phyloP scores from a whole-genome alignment of 2,888 invertebrate species.

The Drosophila merina region DNA sequence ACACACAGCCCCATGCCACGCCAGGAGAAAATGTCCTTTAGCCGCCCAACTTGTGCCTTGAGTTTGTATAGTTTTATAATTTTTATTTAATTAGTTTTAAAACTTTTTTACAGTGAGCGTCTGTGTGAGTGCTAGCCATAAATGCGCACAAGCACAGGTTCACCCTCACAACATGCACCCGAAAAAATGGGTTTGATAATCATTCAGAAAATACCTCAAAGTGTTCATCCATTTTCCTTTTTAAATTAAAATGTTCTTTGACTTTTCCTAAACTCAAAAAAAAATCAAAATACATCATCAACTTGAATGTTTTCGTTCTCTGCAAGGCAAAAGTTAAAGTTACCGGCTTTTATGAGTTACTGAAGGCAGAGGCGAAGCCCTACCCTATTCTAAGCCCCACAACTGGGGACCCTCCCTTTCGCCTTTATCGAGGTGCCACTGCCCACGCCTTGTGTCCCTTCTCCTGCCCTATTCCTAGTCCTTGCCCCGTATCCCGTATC shows the following conservation, averaged over 20 bases:
- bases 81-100: constrained; percentile 80
- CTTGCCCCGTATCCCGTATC: constrained; percentile 1
- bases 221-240: not conserved
- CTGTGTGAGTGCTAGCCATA: constrained; percentile 39
- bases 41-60: constrained; percentile 65
- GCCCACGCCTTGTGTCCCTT: constrained; percentile 38
- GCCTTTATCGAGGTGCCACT: constrained; percentile 54
- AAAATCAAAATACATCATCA: not conserved
- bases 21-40: constrained; percentile 58
- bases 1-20: constrained; percentile 15
- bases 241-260: not conserved
- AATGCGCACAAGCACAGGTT: constrained; percentile 38
- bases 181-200: not conserved
- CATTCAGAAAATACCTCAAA: not conserved
- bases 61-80: constrained; percentile 78
- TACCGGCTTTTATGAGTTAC: constrained; percentile 76
- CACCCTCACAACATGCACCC: constrained; percentile 5
- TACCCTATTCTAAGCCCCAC: constrained; percentile 10
- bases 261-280: not conserved
- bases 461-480: not conserved
- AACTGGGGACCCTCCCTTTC: constrained; percentile 7
- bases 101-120: constrained; percentile 69
- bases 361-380: constrained; percentile 30
- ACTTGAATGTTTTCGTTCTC: not conserved
- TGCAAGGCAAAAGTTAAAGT: constrained; percentile 63